phyloP scores from a whole-genome alignment of 2,888 invertebrate species.

The Rhaphigaster nebulosa region DNA sequence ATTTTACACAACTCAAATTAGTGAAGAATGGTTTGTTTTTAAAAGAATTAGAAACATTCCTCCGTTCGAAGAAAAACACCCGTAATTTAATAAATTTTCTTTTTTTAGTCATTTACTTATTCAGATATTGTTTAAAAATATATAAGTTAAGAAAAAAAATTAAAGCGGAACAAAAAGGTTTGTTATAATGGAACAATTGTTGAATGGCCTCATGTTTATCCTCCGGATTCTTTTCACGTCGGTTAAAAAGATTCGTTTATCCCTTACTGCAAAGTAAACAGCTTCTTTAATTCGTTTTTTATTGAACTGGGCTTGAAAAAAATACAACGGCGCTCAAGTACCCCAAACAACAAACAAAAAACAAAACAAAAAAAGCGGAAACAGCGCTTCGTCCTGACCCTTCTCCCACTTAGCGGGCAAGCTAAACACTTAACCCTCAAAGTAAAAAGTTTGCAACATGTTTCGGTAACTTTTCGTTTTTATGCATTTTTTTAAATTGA shows the following conservation, averaged over 20 bases:
- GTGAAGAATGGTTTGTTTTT: too few relatives aligned
- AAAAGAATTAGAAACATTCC: too few relatives aligned
- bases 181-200: neutral
- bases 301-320: neutral
- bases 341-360: neutral
- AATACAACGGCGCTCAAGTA: neutral
- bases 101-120: too few relatives aligned
- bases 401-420: neutral
- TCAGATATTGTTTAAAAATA: too few relatives aligned
- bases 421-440: neutral
- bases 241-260: neutral
- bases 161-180: too few relatives aligned
- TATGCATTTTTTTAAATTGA: neutral
- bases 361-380: neutral
- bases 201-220: neutral
- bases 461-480: neutral
- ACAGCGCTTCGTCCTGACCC: neutral
- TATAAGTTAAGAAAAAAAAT: too few relatives aligned
- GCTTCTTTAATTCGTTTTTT: neutral
- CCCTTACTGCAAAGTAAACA: neutral
- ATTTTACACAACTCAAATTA: too few relatives aligned
- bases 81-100: too few relatives aligned
- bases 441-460: neutral
- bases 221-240: neutral
- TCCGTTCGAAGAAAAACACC: too few relatives aligned